Evolutionary conservation across 2,113 vertebrate species (phyloP), one percentile per base, ranked within the genome.

Genomic region (Triplophysa siluroides): DNA sequence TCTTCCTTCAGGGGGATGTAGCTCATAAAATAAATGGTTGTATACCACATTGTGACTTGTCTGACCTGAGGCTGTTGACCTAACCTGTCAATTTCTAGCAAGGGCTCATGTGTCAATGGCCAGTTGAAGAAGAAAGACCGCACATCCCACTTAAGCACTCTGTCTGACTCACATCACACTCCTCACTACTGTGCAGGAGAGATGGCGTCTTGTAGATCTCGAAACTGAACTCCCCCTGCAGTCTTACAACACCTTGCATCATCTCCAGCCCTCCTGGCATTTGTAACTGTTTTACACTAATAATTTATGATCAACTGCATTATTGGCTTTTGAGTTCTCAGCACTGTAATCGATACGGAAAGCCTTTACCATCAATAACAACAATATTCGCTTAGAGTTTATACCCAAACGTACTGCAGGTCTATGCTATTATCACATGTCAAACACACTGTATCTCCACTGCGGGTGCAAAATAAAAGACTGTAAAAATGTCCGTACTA

Each of bases 261-360:
- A 66, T 26, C 74, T 21, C 64, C 76, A 67, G 18, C 52, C 29
- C 66, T 80, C 52, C 50, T 61, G 24, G 26, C n/a, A 41, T 76
- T 83, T 81, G 60, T 79, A 86, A 83, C 76, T 84, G 78, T 83
- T 84, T 76, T 81, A 78, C 72, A 84, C 66, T 81, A 83, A 84
- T 83, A 50, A 81, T 47, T 76, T 68, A 71, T 73, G 75, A 80
- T 45, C 78, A 61, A 45, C 63, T 14, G 45, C 66, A 70, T 86
- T 81, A 76, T 74, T 75, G 56, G 68, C 74, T 78, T 60, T 71
- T 45, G 50, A 84, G 72, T 45, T 38, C 68, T 64, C 61, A 64
- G 65, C 65, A 73, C n/a, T 52, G 61, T 64, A 81, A 86, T 84
- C 80, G 69, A 84, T 84, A 77, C 16, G 8, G 21, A 75, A 76